phyloP scores from a whole-genome alignment of 2,888 invertebrate species.

The Meteorus cinctellus region DNA sequence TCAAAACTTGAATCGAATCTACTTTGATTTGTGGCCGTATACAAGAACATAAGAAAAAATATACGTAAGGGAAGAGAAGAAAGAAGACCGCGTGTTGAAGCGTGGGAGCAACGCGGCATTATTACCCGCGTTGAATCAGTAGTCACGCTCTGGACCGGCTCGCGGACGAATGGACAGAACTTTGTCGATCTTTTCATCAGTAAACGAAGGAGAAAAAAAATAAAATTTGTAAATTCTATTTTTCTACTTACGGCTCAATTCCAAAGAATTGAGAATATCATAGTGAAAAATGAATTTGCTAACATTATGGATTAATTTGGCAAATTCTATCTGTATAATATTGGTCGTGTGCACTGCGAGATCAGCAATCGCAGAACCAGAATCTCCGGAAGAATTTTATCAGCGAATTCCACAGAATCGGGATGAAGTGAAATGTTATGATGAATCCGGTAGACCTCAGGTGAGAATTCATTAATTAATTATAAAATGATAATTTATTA shows the following conservation, averaged over 20 bases:
- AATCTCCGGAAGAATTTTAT: conserved; percentile 63
- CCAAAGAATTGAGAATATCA: not conserved
- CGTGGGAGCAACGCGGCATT: conserved; percentile 15
- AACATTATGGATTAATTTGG: conserved; percentile 13
- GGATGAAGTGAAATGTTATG: conserved; percentile 70
- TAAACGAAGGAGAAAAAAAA: not conserved
- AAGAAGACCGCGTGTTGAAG: not conserved
- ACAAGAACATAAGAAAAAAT: not conserved
- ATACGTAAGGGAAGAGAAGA: conserved; percentile 9
- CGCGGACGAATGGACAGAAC: conserved; percentile 48
- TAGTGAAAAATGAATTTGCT: conserved; percentile 24
- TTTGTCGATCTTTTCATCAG: not conserved
- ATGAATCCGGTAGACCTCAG: conserved; percentile 65
- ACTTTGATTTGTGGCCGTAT: not conserved
- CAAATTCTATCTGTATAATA: conserved; percentile 12
- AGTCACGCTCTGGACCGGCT: conserved; percentile 49
- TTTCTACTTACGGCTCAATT: not conserved
- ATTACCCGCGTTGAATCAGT: conserved; percentile 34
- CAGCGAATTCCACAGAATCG: conserved; percentile 58
- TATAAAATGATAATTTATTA: conserved; percentile 9
- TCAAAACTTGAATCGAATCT: conserved; percentile 12
- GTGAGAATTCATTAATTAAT: conserved; percentile 54
- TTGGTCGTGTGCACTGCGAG: not conserved
- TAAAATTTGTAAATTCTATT: not conserved
- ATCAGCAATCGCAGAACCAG: conserved; percentile 62